These are phyloP conservation scores for Brachycybe producta DNA, from an alignment of 2,888 invertebrate species.

Conservation along the genomic window DNA sequence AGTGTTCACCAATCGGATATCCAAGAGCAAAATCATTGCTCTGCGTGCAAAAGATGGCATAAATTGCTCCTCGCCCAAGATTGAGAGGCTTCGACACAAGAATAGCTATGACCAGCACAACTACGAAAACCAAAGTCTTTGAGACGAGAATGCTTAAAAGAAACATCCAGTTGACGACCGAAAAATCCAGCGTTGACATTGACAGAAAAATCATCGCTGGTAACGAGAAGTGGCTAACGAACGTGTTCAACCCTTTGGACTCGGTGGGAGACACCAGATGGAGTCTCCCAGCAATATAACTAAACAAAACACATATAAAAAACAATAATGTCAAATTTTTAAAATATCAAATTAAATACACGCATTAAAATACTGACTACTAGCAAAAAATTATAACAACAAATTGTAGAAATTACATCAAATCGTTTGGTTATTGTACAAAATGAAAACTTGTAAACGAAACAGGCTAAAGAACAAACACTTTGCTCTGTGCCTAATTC, in stretches of 20 bases:
- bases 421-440: not conserved
- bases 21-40: slow-evolving; percentile 97
- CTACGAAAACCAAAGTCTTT: slow-evolving; percentile 70
- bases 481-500: too few species aligned
- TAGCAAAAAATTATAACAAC: not conserved
- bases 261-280: slow-evolving; percentile 68
- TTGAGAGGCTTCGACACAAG: slow-evolving; percentile 60
- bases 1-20: slow-evolving; percentile 74
- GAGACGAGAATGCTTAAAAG: slow-evolving; percentile 69
- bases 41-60: slow-evolving; percentile 89
- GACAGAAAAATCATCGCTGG: slow-evolving; percentile 85
- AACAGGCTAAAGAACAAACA: too few species aligned
- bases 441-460: too few species aligned
- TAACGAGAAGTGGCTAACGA: slow-evolving; percentile 84
- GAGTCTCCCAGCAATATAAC: slow-evolving; percentile 71
- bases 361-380: not conserved
- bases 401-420: too few species aligned
- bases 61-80: slow-evolving; percentile 72
- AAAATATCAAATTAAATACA: not conserved
- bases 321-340: too few species aligned
- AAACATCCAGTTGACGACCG: slow-evolving; percentile 78
- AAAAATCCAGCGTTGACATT: slow-evolving; percentile 66
- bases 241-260: slow-evolving; percentile 78
- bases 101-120: slow-evolving; percentile 61
- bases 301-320: too few species aligned